Conservation (phyloP, 2,113 vertebrate genomes). For the Pelecanus crispus region DNA sequence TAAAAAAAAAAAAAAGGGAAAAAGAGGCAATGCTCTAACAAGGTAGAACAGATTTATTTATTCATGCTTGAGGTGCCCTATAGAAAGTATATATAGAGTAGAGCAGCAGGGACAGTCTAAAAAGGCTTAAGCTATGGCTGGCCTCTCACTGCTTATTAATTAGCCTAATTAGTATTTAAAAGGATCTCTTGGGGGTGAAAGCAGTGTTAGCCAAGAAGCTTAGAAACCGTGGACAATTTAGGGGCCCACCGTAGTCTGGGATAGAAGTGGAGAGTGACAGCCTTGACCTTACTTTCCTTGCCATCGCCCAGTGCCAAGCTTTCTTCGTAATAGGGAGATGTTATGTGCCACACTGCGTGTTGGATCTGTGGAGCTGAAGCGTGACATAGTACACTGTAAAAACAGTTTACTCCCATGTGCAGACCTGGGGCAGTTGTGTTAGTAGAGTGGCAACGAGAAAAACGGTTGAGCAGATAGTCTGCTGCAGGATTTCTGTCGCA, state of each 20-base stretch:
- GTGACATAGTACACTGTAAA: fast-evolving
- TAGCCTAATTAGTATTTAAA: conserved; percentile 36
- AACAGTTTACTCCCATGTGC: not conserved
- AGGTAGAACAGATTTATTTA: not conserved
- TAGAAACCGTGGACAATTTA: not conserved
- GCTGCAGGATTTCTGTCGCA: not conserved
- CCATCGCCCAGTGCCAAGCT: fast-evolving
- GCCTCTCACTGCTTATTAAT: conserved; percentile 6
- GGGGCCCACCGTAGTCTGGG: not conserved
- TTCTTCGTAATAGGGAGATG: fast-evolving
- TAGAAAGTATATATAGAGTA: not conserved
- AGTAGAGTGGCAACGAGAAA: not conserved
- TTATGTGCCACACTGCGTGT: fast-evolving
- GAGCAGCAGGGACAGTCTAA: not conserved
- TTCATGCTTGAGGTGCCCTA: not conserved
- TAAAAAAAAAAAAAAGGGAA: not conserved
- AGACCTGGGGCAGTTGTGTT: not conserved
- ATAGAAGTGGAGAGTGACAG: not conserved
- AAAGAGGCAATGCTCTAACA: not conserved
- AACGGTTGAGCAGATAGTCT: not conserved
- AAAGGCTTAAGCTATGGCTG: not conserved
- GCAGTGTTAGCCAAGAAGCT: not conserved
- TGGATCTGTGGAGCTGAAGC: not conserved
- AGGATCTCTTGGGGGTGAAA: conserved; percentile 2
- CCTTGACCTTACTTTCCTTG: not conserved